These are phyloP conservation scores for Agrypnus murinus DNA, from an alignment of 2,888 invertebrate species.

Conservation along the genomic window DNA sequence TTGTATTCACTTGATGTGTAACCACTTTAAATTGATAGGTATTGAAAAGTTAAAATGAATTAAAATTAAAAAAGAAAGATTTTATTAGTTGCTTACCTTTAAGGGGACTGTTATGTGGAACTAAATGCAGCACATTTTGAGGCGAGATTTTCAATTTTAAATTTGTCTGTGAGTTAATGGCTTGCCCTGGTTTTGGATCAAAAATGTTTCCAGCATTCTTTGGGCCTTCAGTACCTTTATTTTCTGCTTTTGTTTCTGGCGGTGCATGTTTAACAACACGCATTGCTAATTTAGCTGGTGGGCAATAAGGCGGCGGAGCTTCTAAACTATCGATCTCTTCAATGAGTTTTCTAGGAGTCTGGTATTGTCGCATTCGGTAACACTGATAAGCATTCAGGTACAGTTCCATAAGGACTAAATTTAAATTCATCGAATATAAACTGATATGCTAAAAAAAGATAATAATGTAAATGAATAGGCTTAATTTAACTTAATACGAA, in stretches of 20 bases:
- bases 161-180: conserved; percentile 53
- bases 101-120: conserved; percentile 73
- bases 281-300: conserved; percentile 71
- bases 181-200: conserved; percentile 34
- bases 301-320: conserved; percentile 77
- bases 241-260: conserved; percentile 49
- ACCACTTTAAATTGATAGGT: conserved; percentile 31
- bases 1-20: conserved; percentile 34
- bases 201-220: conserved; percentile 11
- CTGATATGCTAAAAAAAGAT: conserved; percentile 76
- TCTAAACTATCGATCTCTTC: conserved; percentile 72
- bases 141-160: conserved; percentile 65
- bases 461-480: too few species aligned
- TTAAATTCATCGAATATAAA: conserved; percentile 78
- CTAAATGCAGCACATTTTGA: conserved; percentile 73
- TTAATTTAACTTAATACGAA: conserved; percentile 10
- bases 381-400: conserved; percentile 86
- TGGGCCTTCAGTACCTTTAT: background rate
- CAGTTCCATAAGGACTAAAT: conserved; percentile 79
- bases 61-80: too few species aligned
- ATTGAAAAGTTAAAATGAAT: too few species aligned
- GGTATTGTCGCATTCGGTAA: conserved; percentile 86
- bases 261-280: conserved; percentile 58
- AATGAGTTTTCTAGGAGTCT: conserved; percentile 81
- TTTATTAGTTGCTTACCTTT: conserved; percentile 72